Evolutionary conservation across 2,888 invertebrate genomes (phyloP).

Genomic region (Nycteola revayana): DNA sequence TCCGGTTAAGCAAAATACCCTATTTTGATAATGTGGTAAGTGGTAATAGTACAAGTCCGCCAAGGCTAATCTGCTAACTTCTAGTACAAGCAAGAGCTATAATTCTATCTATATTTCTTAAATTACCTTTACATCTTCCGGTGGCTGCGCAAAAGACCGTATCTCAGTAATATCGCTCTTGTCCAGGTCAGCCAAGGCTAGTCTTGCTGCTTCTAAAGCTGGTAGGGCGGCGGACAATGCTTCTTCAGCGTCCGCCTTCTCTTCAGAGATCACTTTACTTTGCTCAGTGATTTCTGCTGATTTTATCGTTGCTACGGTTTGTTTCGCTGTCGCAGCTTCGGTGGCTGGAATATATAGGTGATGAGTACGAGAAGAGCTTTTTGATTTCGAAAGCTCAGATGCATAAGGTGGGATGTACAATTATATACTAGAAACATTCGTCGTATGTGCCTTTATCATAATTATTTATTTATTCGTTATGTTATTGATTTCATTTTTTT

Average conservation of each 20-base stretch:
- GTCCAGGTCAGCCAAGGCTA: slow-evolving; percentile 91
- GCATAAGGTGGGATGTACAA: too few relatives aligned
- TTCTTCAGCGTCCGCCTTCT: slow-evolving; percentile 92
- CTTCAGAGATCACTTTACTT: slow-evolving; percentile 88
- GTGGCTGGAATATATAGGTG: slow-evolving; percentile 77
- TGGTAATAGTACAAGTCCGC: too few relatives aligned
- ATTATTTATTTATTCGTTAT: too few relatives aligned
- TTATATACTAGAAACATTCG: too few relatives aligned
- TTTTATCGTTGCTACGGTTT: slow-evolving; percentile 89
- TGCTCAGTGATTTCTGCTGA: slow-evolving; percentile 92
- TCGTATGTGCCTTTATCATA: too few relatives aligned
- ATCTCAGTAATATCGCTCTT: slow-evolving; percentile 97
- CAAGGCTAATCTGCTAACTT: background rate
- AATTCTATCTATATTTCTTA: background rate
- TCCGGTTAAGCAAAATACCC: too few relatives aligned
- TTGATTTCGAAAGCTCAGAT: too few relatives aligned
- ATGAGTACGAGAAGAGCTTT: too few relatives aligned
- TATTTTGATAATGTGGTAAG: too few relatives aligned
- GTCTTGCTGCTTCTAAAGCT: slow-evolving; percentile 89
- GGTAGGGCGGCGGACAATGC: slow-evolving; percentile 91
- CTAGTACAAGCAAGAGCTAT: background rate
- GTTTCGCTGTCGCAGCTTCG: slow-evolving; percentile 87
- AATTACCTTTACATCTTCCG: slow-evolving; percentile 89
- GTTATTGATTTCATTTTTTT: too few relatives aligned
- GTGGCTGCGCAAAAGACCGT: slow-evolving; percentile 94